A percentile compares a stretch with the other conserved stretches of the same genome.
These are phyloP conservation scores for Rhinolophus sinicus DNA, from an alignment of 2,113 vertebrate genomes.

Conservation along the genomic window DNA sequence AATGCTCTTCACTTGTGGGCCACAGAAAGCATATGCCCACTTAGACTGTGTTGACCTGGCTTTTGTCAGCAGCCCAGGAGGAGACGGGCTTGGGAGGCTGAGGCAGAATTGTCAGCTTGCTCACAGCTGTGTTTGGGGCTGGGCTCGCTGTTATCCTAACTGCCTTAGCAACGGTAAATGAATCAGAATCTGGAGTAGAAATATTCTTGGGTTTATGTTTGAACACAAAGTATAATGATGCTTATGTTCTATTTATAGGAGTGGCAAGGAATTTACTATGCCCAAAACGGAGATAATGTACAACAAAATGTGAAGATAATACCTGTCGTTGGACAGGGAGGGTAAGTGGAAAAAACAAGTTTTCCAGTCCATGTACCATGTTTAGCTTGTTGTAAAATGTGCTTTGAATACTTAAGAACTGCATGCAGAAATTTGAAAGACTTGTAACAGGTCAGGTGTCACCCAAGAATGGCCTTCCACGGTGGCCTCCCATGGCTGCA, in stretches of 20 bases:
- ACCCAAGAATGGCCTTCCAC: neutral
- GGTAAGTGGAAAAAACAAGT: conserved; percentile 87
- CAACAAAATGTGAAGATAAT: conserved; percentile 99
- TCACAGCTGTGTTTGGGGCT: neutral
- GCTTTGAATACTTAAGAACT: neutral
- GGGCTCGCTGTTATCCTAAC: neutral
- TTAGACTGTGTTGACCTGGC: no score
- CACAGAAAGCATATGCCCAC: neutral
- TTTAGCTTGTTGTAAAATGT: neutral
- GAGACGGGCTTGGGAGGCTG: neutral
- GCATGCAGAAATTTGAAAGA: neutral
- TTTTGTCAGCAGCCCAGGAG: neutral
- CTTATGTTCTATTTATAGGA: conserved; percentile 87
- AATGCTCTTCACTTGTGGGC: neutral
- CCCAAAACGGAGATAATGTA: conserved; percentile 95
- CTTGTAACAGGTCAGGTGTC: neutral
- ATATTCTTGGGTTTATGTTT: neutral
- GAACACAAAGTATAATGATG: neutral
- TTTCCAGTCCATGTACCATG: accelerated
- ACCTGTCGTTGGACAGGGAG: conserved; percentile 98
- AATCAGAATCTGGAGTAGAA: neutral
- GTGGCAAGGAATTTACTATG: conserved; percentile 97
- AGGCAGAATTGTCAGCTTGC: neutral
- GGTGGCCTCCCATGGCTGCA: neutral
- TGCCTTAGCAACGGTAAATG: neutral